phyloP scores from a whole-genome alignment of 2,888 invertebrate species.

The Hyalella azteca region DNA sequence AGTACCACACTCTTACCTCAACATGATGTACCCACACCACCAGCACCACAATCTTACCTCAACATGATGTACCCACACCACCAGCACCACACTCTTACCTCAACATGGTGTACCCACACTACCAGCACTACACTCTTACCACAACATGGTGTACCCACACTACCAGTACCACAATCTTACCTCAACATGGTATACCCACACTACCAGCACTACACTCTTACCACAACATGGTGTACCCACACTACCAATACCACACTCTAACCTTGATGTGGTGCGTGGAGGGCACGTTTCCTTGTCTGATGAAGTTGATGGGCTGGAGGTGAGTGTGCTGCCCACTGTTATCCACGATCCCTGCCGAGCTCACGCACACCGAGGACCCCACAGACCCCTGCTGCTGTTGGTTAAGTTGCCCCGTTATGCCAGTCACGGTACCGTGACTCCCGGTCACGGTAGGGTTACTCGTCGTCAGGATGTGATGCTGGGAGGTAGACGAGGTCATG shows the following conservation, averaged over 20 bases:
- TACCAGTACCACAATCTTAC: too few relatives aligned
- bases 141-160: too few relatives aligned
- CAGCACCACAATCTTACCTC: too few relatives aligned
- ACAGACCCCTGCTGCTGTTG: neutral
- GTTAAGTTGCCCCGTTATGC: neutral
- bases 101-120: too few relatives aligned
- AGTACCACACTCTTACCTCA: neutral
- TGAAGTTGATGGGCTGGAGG: conserved; percentile 11
- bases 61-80: too few relatives aligned
- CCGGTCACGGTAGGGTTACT: neutral
- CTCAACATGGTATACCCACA: too few relatives aligned
- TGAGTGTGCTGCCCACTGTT: neutral
- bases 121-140: too few relatives aligned
- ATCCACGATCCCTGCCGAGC: neutral
- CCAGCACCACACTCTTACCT: too few relatives aligned
- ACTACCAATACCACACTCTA: neutral
- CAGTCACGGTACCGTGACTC: neutral
- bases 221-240: too few relatives aligned
- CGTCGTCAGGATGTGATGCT: neutral
- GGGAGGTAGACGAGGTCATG: neutral
- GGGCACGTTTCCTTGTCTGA: neutral
- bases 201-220: too few relatives aligned
- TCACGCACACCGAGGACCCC: neutral
- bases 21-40: too few relatives aligned
- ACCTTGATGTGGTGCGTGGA: conserved; percentile 2